Base-by-base conservation (phyloP, 2,113 vertebrate genomes). In the Delphinus delphis region DNA sequence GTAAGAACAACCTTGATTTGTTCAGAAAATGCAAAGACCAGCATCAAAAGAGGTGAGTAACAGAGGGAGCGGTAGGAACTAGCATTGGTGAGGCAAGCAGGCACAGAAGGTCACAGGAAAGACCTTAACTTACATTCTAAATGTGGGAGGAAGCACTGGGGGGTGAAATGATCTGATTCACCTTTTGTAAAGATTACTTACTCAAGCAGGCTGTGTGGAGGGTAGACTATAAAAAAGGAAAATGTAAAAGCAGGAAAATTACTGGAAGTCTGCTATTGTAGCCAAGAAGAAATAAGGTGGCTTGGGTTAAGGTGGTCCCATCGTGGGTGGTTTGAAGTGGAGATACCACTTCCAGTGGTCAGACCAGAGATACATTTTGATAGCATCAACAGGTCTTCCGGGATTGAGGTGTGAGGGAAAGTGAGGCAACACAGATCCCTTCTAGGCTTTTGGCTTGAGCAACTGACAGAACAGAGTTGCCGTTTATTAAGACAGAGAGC, bases 51-150 rank as follows among this genome's bases (percentile, higher is more conserved):
- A 70, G 4, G 17, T 38, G 26, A 79, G 26, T 33, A 3, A 28
- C 17, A 44, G 41, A 71, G 21, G 33, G 5, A 70, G 5, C 5
- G 5, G 58, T 11, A 10, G 25, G 2, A 50, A 90, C 10, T 5
- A 53, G 11, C n/a, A 18, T 0, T 50, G 28, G 23, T 11, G 14
- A 63, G 12, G 67, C n/a, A n/a, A 2, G 4, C 5, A 14, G 44
- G 67, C 23, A 53, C 68, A 80, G n/a, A 41, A 41, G 28, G 44
- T 47, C 65, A 15, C 7, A 2, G 55, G 28, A 80, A 67, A 60
- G 55, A 67, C 31, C n/a, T 67, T 33, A 41, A 47, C 47, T 5
- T 13, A 1, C 28, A 65, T 47, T 38, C 73, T 41, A 53, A 63
- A 31, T 14, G 23, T 3, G 58, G 44, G 23, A 28, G 36, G 18